Evolutionary conservation across 37 sponge, comb jelly and placozoan genomes (phyloP).

Genomic region (Bolinopsis microptera): DNA sequence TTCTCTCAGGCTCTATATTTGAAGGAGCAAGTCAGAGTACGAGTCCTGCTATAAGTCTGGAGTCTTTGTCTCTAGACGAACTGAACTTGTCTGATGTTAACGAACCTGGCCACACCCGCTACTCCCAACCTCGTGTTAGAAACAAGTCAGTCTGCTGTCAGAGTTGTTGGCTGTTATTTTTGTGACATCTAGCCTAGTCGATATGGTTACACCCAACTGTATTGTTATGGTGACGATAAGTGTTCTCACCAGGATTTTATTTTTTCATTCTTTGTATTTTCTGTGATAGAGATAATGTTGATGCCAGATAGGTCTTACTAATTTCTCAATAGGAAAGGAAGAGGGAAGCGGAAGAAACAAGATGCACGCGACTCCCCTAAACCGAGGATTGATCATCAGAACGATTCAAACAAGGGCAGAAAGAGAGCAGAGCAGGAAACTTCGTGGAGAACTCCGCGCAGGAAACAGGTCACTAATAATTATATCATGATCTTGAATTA

Average conservation of each 20-base stretch:
- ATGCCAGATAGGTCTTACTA: too few species aligned
- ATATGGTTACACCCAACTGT: too few species aligned
- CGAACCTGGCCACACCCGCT: constrained; percentile 40
- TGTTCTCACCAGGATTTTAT: too few species aligned
- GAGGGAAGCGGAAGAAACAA: constrained; percentile 14
- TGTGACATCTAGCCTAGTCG: too few species aligned
- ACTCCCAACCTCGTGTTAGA: constrained; percentile 63
- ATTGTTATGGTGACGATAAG: too few species aligned
- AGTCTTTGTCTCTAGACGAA: constrained; percentile 53
- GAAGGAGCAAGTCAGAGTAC: background rate
- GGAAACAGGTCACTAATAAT: background rate
- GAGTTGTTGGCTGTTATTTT: too few species aligned
- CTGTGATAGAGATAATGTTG: too few species aligned
- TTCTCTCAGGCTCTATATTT: constrained; percentile 15
- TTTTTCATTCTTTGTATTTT: too few species aligned
- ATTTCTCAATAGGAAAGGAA: too few species aligned
- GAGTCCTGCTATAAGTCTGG: constrained; percentile 48
- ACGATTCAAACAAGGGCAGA: background rate
- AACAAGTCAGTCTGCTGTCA: constrained; percentile 20
- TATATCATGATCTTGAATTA: too few species aligned
- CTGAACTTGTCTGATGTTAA: constrained; percentile 61
- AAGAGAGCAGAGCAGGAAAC: background rate
- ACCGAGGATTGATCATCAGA: background rate
- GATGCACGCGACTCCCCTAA: background rate
- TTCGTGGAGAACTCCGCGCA: background rate